phyloP scores from a whole-genome alignment of 2,797 vertebrate genomes.

The Hemibagrus guttatus region DNA sequence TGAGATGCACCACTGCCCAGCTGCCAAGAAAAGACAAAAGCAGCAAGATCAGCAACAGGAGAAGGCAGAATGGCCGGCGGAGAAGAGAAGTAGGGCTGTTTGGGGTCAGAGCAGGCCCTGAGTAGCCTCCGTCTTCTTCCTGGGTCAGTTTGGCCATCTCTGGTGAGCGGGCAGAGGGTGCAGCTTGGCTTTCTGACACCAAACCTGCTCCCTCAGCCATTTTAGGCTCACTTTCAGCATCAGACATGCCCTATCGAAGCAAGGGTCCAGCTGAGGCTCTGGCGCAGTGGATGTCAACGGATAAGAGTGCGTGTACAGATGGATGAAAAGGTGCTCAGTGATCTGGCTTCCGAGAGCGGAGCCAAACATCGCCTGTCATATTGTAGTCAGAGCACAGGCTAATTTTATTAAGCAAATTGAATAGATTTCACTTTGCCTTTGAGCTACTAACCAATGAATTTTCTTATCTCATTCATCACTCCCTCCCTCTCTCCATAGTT shows the following conservation, averaged over 20 bases:
- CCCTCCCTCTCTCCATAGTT: constrained; percentile 35
- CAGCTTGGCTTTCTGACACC: constrained; percentile 57
- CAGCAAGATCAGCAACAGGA: constrained; percentile 73
- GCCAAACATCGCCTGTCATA: constrained; percentile 63
- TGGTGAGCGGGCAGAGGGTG: constrained; percentile 52
- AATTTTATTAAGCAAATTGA: constrained; percentile 83
- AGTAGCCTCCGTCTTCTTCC: constrained; percentile 58
- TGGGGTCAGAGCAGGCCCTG: constrained; percentile 61
- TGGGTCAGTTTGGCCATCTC: constrained; percentile 49
- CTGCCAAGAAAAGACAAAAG: constrained; percentile 81
- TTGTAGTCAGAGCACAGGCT: constrained; percentile 67
- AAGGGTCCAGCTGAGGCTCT: constrained; percentile 4
- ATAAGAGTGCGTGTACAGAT: background rate
- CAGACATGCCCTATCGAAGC: constrained; percentile 33
- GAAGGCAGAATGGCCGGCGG: constrained; percentile 67
- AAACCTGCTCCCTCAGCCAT: constrained; percentile 52
- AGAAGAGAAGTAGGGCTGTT: constrained; percentile 47
- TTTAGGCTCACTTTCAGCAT: constrained; percentile 53
- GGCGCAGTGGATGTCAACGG: background rate
- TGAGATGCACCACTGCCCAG: constrained; percentile 80
- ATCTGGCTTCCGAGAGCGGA: constrained; percentile 40
- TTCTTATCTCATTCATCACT: constrained; percentile 49
- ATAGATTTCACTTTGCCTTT: constrained; percentile 71
- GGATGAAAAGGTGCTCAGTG: constrained; percentile 33
- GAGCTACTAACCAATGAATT: constrained; percentile 64